Evolutionary conservation across 2,113 vertebrate genomes (phyloP).

Genomic region (Isichthys henryi): DNA sequence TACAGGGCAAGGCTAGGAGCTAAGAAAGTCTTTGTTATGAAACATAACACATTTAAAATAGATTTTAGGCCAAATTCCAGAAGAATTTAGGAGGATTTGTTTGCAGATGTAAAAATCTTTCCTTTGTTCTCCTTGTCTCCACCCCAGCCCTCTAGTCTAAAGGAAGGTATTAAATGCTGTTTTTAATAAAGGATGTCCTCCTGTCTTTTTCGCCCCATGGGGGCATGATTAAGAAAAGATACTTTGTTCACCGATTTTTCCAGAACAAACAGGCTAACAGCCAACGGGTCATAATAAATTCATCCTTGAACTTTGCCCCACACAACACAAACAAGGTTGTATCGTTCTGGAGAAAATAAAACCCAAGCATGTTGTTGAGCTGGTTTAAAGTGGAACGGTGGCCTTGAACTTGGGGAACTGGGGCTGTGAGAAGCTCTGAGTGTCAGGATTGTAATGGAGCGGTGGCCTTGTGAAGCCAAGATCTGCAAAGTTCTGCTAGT

Average conservation of each 20-base stretch:
- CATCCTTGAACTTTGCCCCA: conserved; percentile 22
- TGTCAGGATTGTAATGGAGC: background rate
- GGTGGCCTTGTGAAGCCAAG: background rate
- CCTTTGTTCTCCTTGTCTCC: background rate
- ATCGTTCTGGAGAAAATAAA: conserved; percentile 18
- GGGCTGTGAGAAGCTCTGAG: background rate
- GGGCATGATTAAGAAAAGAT: background rate
- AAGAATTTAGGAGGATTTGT: background rate
- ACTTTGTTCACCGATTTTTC: conserved; percentile 9
- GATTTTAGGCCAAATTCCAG: background rate
- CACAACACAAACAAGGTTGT: conserved; percentile 14
- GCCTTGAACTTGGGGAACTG: background rate
- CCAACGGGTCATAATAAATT: background rate
- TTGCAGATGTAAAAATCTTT: background rate
- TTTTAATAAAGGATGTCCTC: conserved; percentile 1
- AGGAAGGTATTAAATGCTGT: background rate
- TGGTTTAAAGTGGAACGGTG: background rate
- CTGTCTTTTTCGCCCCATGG: background rate
- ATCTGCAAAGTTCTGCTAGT: background rate
- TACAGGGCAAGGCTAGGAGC: background rate
- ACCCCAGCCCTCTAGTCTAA: conserved; percentile 5
- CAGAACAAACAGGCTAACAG: background rate
- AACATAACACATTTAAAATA: background rate
- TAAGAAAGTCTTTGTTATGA: background rate
- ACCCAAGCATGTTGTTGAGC: background rate